Base-by-base conservation (phyloP, 2,113 vertebrate genomes). In the Brachyistius frenatus region DNA sequence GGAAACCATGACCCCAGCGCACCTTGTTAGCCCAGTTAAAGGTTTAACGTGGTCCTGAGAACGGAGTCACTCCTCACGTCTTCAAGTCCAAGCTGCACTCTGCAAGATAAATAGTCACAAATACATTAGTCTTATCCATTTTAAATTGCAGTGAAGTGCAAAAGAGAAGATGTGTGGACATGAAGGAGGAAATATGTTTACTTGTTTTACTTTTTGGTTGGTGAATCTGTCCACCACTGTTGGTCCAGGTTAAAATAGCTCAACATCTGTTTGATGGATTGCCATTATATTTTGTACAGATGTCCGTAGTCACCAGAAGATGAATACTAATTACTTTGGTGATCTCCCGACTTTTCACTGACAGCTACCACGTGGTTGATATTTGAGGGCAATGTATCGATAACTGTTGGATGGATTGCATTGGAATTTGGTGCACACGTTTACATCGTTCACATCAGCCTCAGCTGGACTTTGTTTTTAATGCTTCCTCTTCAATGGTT, bases 1-100 rank as follows among this genome's bases (percentile, higher is more conserved):
- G 66, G 63, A 68, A 71, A 77, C 52, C 56, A 15, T 2, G 55
- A 76, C 73, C 70, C 53, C 37, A 10, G 52, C 1, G 3, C 41
- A 65, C 39, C 44, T 47, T 58, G 33, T 39, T 41, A 71, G 62
- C 49, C 44, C 33, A 44, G 5, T 61, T 61, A 36, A 32, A 52
- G 47, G 58, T 16, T 50, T 55, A 68, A 52, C n/a, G 7, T 15
- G n/a, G 41, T 63, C 41, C 36, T 1, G 62, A 49, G 39, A 71
- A 46, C 56, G 33, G 66, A 56, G 5, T 64, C 31, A 47, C 0
- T 41, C 4, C n/a, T 57, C 33, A 33, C 23, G 64, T 66, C 11
- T 37, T 57, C 4, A 14, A 56, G 31, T 6, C 8, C 8, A 69
- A 54, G n/a, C 11, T 71, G 50, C 53, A 41, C 1, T 11, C 1